These are phyloP conservation scores for Bucorvus abyssinicus DNA, from an alignment of 2,797 vertebrate genomes.

Conservation along the genomic window DNA sequence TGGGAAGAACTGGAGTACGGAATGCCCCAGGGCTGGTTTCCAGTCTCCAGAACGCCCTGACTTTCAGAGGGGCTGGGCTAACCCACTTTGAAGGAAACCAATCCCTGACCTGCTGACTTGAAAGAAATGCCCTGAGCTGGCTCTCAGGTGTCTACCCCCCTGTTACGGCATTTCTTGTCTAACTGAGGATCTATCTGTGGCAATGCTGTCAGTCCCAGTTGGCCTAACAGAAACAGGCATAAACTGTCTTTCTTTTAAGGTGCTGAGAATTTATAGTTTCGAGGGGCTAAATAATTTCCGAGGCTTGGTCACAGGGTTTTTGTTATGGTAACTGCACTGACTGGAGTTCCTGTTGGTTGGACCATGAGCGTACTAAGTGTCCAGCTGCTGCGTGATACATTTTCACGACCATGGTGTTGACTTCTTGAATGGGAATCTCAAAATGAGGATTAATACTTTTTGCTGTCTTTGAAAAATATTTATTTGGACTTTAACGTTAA, in stretches of 20 bases:
- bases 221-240: not conserved
- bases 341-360: not conserved
- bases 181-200: not conserved
- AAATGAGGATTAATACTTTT: not conserved
- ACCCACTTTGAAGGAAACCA: not conserved
- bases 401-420: not conserved
- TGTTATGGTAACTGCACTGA: not conserved
- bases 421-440: not conserved
- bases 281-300: not conserved
- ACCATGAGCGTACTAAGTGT: not conserved
- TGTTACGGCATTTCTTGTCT: accelerated
- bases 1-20: not conserved
- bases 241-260: not conserved
- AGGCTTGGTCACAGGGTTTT: not conserved
- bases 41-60: not conserved
- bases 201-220: not conserved
- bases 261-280: not conserved
- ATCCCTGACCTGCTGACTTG: not conserved
- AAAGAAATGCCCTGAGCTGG: not conserved
- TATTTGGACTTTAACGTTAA: not conserved
- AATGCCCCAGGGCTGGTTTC: not conserved
- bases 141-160: not conserved
- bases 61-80: not conserved
- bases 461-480: not conserved
- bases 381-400: not conserved